These are phyloP conservation scores for Polymixis flavicincta DNA, from an alignment of 2,888 invertebrate species.

Conservation along the genomic window DNA sequence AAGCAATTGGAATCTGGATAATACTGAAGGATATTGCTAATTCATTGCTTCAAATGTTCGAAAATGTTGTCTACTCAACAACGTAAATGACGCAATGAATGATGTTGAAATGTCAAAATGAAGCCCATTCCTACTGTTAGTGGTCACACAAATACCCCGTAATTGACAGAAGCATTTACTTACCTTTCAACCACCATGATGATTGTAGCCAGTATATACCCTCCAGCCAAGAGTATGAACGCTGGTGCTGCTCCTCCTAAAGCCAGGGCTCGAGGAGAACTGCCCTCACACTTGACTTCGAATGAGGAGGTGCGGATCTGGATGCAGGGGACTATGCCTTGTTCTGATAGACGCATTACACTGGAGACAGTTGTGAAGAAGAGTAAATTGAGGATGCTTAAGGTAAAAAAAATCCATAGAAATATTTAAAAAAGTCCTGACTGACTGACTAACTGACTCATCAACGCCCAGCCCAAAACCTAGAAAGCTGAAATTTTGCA, in stretches of 20 bases:
- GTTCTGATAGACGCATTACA: slow-evolving; percentile 76
- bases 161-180: neutral
- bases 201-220: slow-evolving; percentile 71
- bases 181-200: slow-evolving; percentile 82
- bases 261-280: slow-evolving; percentile 81
- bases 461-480: no score
- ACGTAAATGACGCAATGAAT: no score
- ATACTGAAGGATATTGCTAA: no score
- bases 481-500: no score
- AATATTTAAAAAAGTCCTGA: no score
- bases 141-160: no score
- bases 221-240: slow-evolving; percentile 79
- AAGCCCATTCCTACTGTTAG: no score
- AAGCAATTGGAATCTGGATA: no score
- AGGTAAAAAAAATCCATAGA: neutral
- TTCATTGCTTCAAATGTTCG: no score
- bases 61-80: no score
- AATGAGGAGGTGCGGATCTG: slow-evolving; percentile 70
- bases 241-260: slow-evolving; percentile 86
- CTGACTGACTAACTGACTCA: no score
- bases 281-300: slow-evolving; percentile 77
- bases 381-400: neutral
- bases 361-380: slow-evolving; percentile 66
- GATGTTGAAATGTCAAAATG: no score
- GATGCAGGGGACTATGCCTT: slow-evolving; percentile 79